phyloP scores from a whole-genome alignment of 2,888 invertebrate genomes.

The Agrochola lychnidis region DNA sequence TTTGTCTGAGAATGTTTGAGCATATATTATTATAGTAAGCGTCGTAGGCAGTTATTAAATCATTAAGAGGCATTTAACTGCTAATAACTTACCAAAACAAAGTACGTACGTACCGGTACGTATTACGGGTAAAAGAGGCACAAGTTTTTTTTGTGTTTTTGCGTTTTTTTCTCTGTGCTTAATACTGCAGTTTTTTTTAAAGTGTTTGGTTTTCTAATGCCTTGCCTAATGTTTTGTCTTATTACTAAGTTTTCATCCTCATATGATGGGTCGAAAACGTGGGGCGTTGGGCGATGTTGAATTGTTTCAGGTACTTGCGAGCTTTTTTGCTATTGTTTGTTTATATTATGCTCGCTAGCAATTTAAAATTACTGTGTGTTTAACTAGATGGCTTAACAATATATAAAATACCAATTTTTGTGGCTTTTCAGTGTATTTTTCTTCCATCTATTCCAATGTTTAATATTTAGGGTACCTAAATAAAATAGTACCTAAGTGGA shows the following conservation, averaged over 20 bases:
- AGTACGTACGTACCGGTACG: background rate
- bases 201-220: background rate
- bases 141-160: too few relatives aligned
- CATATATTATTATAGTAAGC: slow-evolving; percentile 9
- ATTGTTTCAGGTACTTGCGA: background rate
- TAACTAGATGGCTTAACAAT: background rate
- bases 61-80: background rate
- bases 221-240: too few relatives aligned
- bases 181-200: background rate
- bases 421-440: background rate
- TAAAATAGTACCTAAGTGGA: background rate
- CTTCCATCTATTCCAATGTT: background rate
- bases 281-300: background rate
- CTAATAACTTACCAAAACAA: background rate
- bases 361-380: background rate
- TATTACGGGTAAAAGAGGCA: background rate
- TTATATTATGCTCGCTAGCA: background rate
- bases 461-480: background rate
- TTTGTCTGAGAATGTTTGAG: slow-evolving; percentile 49
- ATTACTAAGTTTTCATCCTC: background rate
- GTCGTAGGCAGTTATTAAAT: slow-evolving; percentile 2
- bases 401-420: background rate
- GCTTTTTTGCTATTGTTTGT: background rate
- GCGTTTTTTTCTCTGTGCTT: background rate
- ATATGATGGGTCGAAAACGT: background rate